These are phyloP conservation scores for Tridacna gigas DNA, from an alignment of 2,888 invertebrate genomes.

Conservation along the genomic window DNA sequence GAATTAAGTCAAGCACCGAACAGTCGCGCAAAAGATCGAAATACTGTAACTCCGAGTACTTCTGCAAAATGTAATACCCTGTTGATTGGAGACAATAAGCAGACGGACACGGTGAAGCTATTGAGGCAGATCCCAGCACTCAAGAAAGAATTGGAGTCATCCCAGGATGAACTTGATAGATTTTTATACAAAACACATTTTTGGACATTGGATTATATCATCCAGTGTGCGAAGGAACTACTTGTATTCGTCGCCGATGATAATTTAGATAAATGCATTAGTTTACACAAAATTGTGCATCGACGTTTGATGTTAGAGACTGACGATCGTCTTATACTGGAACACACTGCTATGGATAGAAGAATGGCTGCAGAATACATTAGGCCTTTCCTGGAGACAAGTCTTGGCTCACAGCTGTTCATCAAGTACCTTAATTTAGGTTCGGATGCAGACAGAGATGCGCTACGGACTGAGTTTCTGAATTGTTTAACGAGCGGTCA, in stretches of 20 bases:
- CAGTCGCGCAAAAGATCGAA: too few species aligned
- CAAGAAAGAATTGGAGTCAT: not conserved
- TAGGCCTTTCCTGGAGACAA: slow-evolving; percentile 19
- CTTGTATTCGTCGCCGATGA: slow-evolving; percentile 14
- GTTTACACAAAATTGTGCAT: not conserved
- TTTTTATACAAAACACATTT: slow-evolving; percentile 26
- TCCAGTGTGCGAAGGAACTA: slow-evolving; percentile 27
- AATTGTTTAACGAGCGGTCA: not conserved
- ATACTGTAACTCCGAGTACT: too few species aligned
- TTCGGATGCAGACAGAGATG: too few species aligned
- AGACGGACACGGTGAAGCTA: not conserved
- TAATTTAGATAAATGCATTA: slow-evolving; percentile 15
- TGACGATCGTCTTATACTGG: not conserved
- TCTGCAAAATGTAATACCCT: too few species aligned
- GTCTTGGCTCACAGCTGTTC: slow-evolving; percentile 21
- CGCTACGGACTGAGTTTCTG: not conserved
- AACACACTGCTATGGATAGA: not conserved
- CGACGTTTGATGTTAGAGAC: not conserved
- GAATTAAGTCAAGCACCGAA: too few species aligned
- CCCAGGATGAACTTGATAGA: slow-evolving; percentile 6
- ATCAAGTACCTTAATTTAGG: not conserved
- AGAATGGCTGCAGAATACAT: slow-evolving; percentile 12
- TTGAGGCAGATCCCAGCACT: not conserved
- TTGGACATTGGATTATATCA: slow-evolving; percentile 24
- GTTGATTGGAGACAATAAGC: too few species aligned